A percentile compares a stretch with the other conserved stretches of the same genome.
Conservation (phyloP, 1,140 invertebrate species). For the Dendrolimus kikuchii region DNA sequence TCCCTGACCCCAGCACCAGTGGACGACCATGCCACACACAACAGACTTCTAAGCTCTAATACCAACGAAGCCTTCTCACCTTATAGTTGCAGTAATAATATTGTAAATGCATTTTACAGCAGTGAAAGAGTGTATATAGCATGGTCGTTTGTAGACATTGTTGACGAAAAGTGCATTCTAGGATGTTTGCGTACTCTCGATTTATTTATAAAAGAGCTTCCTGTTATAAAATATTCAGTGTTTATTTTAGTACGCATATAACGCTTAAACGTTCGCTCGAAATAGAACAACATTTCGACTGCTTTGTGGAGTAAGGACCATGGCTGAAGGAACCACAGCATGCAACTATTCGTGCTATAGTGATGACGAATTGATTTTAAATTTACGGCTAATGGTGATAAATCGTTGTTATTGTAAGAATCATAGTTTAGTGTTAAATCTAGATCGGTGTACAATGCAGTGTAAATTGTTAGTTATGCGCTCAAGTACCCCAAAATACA, state of each 20-base stretch:
- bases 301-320: constrained; percentile 1
- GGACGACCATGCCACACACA: constrained; percentile 33
- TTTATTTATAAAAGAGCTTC: constrained; percentile 39
- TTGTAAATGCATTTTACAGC: too few relatives aligned
- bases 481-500: constrained; percentile 26
- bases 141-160: too few relatives aligned
- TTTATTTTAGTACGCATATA: constrained; percentile 20
- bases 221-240: constrained; percentile 24
- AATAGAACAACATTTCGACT: constrained; percentile 9
- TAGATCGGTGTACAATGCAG: constrained; percentile 28
- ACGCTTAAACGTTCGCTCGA: constrained; percentile 40
- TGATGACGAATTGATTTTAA: too few relatives aligned
- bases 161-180: background rate
- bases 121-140: too few relatives aligned
- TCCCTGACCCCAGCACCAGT: constrained; percentile 44
- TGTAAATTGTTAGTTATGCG: constrained; percentile 21
- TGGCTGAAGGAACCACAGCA: too few relatives aligned
- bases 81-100: too few relatives aligned
- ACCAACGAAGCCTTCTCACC: background rate
- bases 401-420: constrained; percentile 42
- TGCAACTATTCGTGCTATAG: too few relatives aligned
- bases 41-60: constrained; percentile 38
- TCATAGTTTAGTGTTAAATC: constrained; percentile 16
- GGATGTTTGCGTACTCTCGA: constrained; percentile 10
- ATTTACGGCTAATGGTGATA: constrained; percentile 12